Base-by-base conservation (phyloP, 2,113 vertebrate genomes). In the Pteronura brasiliensis region DNA sequence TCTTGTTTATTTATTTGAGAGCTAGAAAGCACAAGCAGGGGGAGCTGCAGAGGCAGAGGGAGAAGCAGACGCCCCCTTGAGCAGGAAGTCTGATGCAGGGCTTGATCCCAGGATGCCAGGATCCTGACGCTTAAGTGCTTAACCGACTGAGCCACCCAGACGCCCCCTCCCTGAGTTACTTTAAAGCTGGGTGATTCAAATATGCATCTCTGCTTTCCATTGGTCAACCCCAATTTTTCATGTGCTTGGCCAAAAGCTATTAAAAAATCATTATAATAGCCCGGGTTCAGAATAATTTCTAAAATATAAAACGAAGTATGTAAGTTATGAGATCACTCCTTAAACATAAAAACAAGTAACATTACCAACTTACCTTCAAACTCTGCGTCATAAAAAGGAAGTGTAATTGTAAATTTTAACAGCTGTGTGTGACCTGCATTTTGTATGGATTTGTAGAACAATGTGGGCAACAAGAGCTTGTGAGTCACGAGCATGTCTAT, bases 151-250 rank as follows among this genome's bases (percentile, higher is more conserved):
- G 34, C 34, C 67, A 69, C 18, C 17, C 67, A 69, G 67, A 8
- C 0, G 4, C 67, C 34, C 4, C 34, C 23, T 95, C 47, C 29
- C 20, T 39, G n/a, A n/a, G 23, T 52, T 95, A 82, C 39, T 63
- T 83, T 63, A 69, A 93, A 36, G 27, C 11, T 71, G 44, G 8
- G 7, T 47, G 36, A 82, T 89, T 90, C 61, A 94, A 59, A 90
- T 92, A 90, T n/a, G 84, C 71, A 69, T 49, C 52, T 94, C 69
- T 97, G 4, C 90, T 42, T 86, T 86, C 47, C 29, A 52, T 92
- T 59, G 69, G 18, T 85, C 27, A 96, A 96, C 80, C 2, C 76
- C 52, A 65, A 61, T 71, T 92, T 74, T 88, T 88, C 74, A 93
- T 36, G 44, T 23, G 7, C 21, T 93, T 71, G n/a, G 36, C 52